A percentile compares a stretch with the other conserved stretches of the same genome.
Conservation (phyloP, 2,888 invertebrate species). For the Podotricha telesiphe region DNA sequence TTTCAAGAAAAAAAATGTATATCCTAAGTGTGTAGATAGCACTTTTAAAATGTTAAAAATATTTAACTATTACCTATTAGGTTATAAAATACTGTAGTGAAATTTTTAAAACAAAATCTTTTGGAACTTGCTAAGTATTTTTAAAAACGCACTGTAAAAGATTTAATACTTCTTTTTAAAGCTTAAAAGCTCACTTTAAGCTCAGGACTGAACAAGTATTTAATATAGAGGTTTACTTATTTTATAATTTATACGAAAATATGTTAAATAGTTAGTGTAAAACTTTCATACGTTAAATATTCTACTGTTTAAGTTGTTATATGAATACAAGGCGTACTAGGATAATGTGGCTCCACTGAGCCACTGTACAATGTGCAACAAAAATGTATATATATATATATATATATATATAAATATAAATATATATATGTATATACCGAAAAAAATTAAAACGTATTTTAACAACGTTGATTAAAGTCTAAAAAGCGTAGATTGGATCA, state of each 20-base stretch:
- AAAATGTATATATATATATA: too few relatives aligned
- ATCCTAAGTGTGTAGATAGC: too few relatives aligned
- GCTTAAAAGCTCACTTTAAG: slow-evolving; percentile 13
- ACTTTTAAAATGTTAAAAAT: not conserved
- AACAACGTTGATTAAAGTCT: too few relatives aligned
- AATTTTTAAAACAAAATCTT: not conserved
- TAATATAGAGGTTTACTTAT: not conserved
- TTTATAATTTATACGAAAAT: not conserved
- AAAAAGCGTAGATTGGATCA: too few relatives aligned
- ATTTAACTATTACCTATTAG: not conserved
- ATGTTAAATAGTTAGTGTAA: not conserved
- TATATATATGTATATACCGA: too few relatives aligned
- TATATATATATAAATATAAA: too few relatives aligned
- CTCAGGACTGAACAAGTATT: slow-evolving; percentile 4
- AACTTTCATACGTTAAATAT: not conserved
- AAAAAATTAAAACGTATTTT: too few relatives aligned
- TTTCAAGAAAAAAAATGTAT: too few relatives aligned
- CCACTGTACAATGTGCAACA: too few relatives aligned
- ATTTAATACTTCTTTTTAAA: slow-evolving; percentile 8
- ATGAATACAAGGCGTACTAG: too few relatives aligned
- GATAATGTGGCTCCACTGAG: too few relatives aligned
- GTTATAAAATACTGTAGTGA: not conserved
- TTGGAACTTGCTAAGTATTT: not conserved
- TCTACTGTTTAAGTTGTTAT: not conserved
- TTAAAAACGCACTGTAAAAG: not conserved